A percentile compares a stretch with the other conserved stretches of the same genome.
These are phyloP conservation scores for Drosophila obscura DNA, from an alignment of 1,140 invertebrate genomes.

Conservation along the genomic window DNA sequence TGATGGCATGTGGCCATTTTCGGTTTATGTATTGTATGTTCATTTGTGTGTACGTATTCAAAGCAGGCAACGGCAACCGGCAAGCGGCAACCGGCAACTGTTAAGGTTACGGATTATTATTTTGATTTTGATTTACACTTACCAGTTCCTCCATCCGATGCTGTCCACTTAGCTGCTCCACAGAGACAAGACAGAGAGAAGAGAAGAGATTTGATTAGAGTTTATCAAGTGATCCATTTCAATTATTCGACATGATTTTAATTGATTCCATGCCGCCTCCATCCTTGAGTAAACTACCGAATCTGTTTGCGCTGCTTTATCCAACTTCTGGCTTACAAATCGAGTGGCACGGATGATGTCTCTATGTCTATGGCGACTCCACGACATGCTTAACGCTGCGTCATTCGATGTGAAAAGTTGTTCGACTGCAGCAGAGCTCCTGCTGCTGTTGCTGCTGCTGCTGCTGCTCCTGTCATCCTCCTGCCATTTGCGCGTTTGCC, in stretches of 20 bases:
- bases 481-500: constrained; percentile 3
- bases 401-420: constrained; percentile 1
- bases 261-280: no score
- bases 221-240: constrained; percentile 5
- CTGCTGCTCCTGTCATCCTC: neutral
- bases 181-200: constrained; percentile 9
- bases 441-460: no score
- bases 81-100: neutral
- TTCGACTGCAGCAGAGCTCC: neutral
- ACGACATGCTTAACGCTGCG: neutral
- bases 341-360: neutral
- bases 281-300: no score
- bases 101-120: constrained; percentile 4
- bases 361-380: neutral
- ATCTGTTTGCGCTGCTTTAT: neutral
- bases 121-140: constrained; percentile 48
- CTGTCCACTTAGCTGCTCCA: constrained; percentile 54
- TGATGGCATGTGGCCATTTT: constrained; percentile 1
- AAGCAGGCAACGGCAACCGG: no score
- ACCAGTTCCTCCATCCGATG: constrained; percentile 67
- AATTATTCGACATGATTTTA: constrained; percentile 2
- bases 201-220: constrained; percentile 27
- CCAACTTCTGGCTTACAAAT: neutral
- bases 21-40: constrained; percentile 16
- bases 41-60: constrained; percentile 8